These are phyloP conservation scores for Pagetopsis macropterus DNA, from an alignment of 2,797 vertebrate species.

Conservation along the genomic window DNA sequence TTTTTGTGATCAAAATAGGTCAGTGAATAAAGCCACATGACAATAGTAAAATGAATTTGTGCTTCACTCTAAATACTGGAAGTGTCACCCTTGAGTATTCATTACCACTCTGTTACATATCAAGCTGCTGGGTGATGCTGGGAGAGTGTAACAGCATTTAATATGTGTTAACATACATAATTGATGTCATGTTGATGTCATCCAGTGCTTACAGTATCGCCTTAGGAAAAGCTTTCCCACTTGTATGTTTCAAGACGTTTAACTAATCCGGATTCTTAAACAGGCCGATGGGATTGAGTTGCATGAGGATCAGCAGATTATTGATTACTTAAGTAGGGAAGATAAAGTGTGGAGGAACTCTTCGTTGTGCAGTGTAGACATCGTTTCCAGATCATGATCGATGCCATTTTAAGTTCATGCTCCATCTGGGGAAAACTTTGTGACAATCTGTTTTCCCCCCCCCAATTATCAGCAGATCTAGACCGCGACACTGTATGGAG, in stretches of 20 bases:
- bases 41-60: constrained; percentile 30
- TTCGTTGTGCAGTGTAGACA: constrained; percentile 37
- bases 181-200: constrained; percentile 60
- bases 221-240: constrained; percentile 34
- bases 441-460: constrained; percentile 6
- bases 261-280: constrained; percentile 55
- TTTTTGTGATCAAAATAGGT: constrained; percentile 53
- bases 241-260: constrained; percentile 43
- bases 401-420: constrained; percentile 27
- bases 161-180: constrained; percentile 67
- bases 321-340: constrained; percentile 50
- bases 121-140: constrained; percentile 30
- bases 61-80: constrained; percentile 16
- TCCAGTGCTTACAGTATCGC: constrained; percentile 48
- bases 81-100: constrained; percentile 52
- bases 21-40: constrained; percentile 47
- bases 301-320: constrained; percentile 43
- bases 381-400: constrained; percentile 38
- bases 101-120: constrained; percentile 41
- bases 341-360: constrained; percentile 43
- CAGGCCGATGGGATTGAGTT: constrained; percentile 44
- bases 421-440: constrained; percentile 32
- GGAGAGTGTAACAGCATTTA: constrained; percentile 39
- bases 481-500: constrained; percentile 21
- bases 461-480: constrained; percentile 24